Conservation (phyloP, 2,113 vertebrate species). For the Lanius ludovicianus region DNA sequence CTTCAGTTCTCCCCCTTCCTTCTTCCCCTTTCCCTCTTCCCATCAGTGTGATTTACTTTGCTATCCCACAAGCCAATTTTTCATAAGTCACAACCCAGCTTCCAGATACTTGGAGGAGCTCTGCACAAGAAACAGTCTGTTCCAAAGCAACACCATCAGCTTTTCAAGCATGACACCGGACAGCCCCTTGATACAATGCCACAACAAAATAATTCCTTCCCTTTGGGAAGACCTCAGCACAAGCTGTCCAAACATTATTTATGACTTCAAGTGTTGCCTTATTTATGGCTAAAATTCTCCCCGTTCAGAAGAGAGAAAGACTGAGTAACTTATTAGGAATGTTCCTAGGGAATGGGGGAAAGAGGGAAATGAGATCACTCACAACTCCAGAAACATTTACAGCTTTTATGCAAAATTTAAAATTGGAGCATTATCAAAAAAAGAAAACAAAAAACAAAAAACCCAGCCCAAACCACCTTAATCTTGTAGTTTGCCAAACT, state of each 20-base stretch:
- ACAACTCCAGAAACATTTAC: neutral
- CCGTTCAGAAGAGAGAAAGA: neutral
- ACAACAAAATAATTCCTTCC: neutral
- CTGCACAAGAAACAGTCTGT: neutral
- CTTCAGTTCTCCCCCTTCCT: neutral
- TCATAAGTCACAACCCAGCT: neutral
- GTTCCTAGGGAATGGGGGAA: neutral
- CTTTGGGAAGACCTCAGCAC: neutral
- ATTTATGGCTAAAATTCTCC: slow-evolving; percentile 37
- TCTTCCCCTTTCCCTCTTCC: neutral
- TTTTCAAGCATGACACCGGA: neutral
- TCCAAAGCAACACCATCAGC: neutral
- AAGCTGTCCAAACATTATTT: slow-evolving; percentile 45
- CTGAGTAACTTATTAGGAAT: slow-evolving; percentile 38
- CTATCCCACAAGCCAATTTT: neutral
- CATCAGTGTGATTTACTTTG: neutral
- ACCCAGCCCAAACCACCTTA: neutral
- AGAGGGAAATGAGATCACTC: slow-evolving; percentile 26
- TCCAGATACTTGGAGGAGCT: neutral
- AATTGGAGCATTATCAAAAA: neutral
- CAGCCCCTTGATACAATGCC: neutral
- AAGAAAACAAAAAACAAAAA: neutral
- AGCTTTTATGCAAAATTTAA: slow-evolving; percentile 5
- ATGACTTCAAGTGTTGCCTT: neutral
- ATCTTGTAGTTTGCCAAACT: neutral